Evolutionary conservation across 1,140 invertebrate species (phyloP), one percentile per base, ranked within the genome.

Genomic region (Calephelis nemesis): DNA sequence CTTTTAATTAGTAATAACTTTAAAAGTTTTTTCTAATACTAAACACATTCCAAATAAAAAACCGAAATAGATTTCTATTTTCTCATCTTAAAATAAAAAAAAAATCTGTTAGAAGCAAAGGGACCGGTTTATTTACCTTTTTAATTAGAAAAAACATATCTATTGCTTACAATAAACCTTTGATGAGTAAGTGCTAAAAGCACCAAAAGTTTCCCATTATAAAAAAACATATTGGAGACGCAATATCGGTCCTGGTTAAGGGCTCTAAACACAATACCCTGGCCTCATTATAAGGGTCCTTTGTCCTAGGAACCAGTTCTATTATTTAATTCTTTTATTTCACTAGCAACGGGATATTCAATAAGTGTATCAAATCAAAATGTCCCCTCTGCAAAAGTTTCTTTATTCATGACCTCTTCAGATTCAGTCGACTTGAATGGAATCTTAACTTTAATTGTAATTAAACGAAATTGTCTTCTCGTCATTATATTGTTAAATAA

Each of bases 281-380:
- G 76, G 85, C 78, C 84, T 91, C 86, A 91, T 91, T 90, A 91
- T 89, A 79, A 89, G 87, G 86, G 86, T 65, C 82, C 83, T 90
- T 91, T 91, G 86, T 91, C 86, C 87, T 90, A 81, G 88, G 80
- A 86, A 91, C 89, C 84, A 84, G 89, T 91, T 88, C 84, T 80
- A 86, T 88, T 85, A 82, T 87, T 83, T 79, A 75, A 73, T 78
- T 81, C 76, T 81, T 83, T 84, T 82, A 83, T 83, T 83, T 82
- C 65, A 73, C 71, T 73, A 84, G 82, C 85, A 85, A 88, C 80
- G 84, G 85, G 84, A 85, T 79, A 72, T 78, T 81, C 81, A 85
- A 88, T 90, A 85, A 88, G 83, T 91, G 87, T 90, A 90, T 90
- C 87, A 85, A 91, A 91, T 86, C 82, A 79, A 78, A 60, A 74